Base-by-base conservation (phyloP, 2,797 vertebrate genomes). In the Mastacembelus armatus region DNA sequence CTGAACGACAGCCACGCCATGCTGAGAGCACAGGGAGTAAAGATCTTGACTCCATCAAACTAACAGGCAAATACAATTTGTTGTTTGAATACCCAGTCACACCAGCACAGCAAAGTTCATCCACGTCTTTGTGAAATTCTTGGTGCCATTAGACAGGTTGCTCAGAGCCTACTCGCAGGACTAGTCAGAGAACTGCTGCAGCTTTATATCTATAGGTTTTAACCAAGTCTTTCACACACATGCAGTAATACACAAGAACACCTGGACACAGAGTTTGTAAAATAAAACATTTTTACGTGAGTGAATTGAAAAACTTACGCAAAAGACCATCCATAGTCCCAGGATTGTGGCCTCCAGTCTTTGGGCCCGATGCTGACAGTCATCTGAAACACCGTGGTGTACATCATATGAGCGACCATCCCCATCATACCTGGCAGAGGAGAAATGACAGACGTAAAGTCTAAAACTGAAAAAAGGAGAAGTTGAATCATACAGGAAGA, bases 1-100 rank as follows among this genome's bases (percentile, higher is more conserved):
- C 96, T 98, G 78, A 98, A 98, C 24, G 97, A 98, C 82, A 97
- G 95, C 97, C 97, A 99, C 0, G 96, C 96, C 92, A 99, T 91
- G 56, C 96, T 98, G 92, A 5, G 44, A 12, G 36, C 0, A 18
- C 2, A 18, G 8, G 8, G 32, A n/a, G 15, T n/a, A 44, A 21
- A 21, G 35, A 18, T 9, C 15, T 35, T 11, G 7, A 4, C 1
- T 1, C 42, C 18, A n/a, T 55, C 3, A 22, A 5, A 58, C 0
- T 7, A n/a, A 33, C 22, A 62, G 29, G 5, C 6, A 2, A 30
- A 36, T 30, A 10, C 1, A 48, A 18, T n/a, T 9, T 27, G 15
- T 18, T 50, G 16, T 18, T 19, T 19, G 15, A 7, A 12, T 18
- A 35, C 4, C 10, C 30, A 32, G 30, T 24, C 0, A 43, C 10